Evolutionary conservation across 1,140 invertebrate genomes (phyloP).

Genomic region (Diorhabda sublineata): DNA sequence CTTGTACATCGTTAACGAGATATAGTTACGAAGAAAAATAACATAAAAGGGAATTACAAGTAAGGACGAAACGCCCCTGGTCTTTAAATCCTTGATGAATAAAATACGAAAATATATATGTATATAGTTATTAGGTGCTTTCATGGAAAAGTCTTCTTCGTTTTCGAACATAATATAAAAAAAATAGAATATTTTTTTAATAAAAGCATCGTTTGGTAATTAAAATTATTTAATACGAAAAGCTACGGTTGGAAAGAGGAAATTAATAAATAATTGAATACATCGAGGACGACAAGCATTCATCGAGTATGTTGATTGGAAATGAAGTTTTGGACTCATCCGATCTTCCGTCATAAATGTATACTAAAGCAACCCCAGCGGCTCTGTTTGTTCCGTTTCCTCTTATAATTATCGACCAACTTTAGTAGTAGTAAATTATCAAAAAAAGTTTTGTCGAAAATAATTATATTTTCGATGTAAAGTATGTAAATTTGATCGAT

Average conservation of each 20-base stretch:
- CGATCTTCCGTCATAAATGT: neutral
- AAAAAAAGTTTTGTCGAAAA: too few relatives aligned
- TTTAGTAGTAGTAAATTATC: neutral
- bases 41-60: neutral
- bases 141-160: neutral
- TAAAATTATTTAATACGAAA: neutral
- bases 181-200: too few relatives aligned
- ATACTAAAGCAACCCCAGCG: neutral
- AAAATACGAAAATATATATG: neutral
- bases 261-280: constrained; percentile 30
- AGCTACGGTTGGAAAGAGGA: constrained; percentile 13
- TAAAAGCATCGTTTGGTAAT: neutral
- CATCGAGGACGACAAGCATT: constrained; percentile 19
- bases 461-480: too few relatives aligned
- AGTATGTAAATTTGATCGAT: too few relatives aligned
- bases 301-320: constrained; percentile 21
- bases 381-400: neutral
- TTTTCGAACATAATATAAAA: too few relatives aligned
- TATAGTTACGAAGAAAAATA: neutral
- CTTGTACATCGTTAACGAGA: neutral
- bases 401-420: neutral
- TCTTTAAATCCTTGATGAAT: neutral
- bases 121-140: neutral
- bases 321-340: constrained; percentile 11
- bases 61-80: neutral